Percentiles rank a stretch among this genome's conserved stretches.
These are phyloP conservation scores for Antedon mediterranea DNA, from an alignment of 53 echinoderm and acorn worm genomes.

Conservation along the genomic window DNA sequence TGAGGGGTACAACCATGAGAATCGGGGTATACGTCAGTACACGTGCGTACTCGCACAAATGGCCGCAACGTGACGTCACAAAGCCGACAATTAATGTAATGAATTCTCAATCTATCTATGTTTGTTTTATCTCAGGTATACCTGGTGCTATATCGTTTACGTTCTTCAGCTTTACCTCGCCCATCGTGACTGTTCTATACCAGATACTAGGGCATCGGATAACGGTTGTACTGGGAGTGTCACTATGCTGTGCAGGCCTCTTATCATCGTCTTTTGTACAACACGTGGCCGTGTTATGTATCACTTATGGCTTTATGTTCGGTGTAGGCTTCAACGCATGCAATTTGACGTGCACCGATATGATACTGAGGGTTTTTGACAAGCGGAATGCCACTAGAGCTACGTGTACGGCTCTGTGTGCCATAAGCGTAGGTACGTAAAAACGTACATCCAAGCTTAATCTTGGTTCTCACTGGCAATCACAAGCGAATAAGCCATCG, in stretches of 20 bases:
- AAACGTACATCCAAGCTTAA: too few relatives aligned
- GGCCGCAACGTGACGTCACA: too few relatives aligned
- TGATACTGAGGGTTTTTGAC: neutral
- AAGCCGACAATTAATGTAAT: too few relatives aligned
- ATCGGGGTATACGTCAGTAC: too few relatives aligned
- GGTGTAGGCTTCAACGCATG: neutral
- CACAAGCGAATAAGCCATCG: too few relatives aligned
- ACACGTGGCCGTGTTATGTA: neutral
- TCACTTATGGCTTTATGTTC: neutral
- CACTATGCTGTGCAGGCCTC: neutral
- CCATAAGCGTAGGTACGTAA: neutral
- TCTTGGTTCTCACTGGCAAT: too few relatives aligned
- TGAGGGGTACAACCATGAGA: too few relatives aligned
- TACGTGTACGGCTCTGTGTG: neutral
- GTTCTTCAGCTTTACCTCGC: neutral
- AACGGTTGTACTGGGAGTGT: neutral
- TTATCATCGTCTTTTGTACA: neutral
- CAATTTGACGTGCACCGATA: neutral
- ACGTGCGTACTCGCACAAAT: too few relatives aligned
- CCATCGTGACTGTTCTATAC: neutral
- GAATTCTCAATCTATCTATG: too few relatives aligned
- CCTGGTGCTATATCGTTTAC: neutral
- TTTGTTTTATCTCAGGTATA: neutral
- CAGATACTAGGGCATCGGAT: neutral
- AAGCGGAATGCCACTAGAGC: neutral